Evolutionary conservation across 1,140 invertebrate genomes (phyloP).

Genomic region (Neomicropteryx cornuta): DNA sequence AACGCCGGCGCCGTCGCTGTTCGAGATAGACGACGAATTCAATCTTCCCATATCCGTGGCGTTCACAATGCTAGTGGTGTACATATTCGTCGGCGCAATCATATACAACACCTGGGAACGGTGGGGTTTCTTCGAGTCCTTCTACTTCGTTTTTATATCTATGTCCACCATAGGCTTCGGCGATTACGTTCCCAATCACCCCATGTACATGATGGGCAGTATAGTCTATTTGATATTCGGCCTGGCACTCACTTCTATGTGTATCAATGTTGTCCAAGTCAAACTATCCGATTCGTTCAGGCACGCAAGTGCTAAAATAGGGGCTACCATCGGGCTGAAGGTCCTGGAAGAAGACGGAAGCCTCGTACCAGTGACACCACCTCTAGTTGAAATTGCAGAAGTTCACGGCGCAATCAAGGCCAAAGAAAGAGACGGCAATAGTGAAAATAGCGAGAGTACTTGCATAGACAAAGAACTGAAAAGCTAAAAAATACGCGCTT

Average conservation of each 20-base stretch:
- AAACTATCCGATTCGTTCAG: constrained; percentile 72
- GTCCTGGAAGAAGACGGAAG: constrained; percentile 55
- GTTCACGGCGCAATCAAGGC: constrained; percentile 25
- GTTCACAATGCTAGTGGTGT: constrained; percentile 65
- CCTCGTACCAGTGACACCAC: constrained; percentile 30
- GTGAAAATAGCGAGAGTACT: no score
- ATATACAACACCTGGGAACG: constrained; percentile 68
- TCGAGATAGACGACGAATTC: constrained; percentile 83
- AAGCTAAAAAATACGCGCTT: no score
- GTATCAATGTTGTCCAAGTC: constrained; percentile 92
- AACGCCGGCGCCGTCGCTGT: constrained; percentile 60
- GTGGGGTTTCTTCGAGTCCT: constrained; percentile 80
- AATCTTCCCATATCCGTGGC: constrained; percentile 83
- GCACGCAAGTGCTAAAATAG: constrained; percentile 74
- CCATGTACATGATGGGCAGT: constrained; percentile 84
- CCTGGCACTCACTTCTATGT: constrained; percentile 89
- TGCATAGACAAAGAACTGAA: no score
- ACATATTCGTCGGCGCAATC: constrained; percentile 74
- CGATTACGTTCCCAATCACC: constrained; percentile 79
- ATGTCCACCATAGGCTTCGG: constrained; percentile 91
- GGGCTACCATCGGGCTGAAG: constrained; percentile 72
- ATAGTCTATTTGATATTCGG: constrained; percentile 92
- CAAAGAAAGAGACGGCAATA: constrained; percentile 17
- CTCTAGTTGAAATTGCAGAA: constrained; percentile 28
- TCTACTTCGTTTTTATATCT: constrained; percentile 92